Conservation (phyloP, 1,140 invertebrate species). For the Gyrodactylus salaris region DNA sequence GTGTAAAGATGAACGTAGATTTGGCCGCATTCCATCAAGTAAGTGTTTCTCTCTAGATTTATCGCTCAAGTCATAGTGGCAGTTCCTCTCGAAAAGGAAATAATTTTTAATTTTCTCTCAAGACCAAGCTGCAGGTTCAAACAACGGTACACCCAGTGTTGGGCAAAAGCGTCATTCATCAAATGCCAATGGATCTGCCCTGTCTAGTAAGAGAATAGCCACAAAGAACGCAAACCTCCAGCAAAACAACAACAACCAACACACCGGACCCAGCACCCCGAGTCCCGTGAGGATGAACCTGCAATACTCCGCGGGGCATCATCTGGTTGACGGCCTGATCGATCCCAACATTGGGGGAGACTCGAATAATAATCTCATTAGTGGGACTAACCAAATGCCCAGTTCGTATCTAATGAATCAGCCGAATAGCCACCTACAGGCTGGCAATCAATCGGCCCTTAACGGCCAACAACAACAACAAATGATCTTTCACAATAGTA, state of each 20-base stretch:
- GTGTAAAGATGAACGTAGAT: neutral
- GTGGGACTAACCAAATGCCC: too few species aligned
- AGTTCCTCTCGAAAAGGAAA: too few species aligned
- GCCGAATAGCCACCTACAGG: too few species aligned
- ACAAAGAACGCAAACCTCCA: neutral
- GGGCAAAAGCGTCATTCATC: neutral
- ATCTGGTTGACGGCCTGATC: neutral
- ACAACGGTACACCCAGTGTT: neutral
- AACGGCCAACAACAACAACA: neutral
- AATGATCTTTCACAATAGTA: neutral
- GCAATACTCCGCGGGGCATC: neutral
- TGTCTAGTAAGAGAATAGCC: neutral
- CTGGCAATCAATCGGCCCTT: too few species aligned
- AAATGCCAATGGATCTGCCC: neutral
- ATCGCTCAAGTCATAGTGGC: too few species aligned
- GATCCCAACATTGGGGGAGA: neutral
- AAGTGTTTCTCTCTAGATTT: too few species aligned
- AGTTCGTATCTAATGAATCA: neutral
- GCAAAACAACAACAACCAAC: neutral
- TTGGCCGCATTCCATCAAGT: neutral
- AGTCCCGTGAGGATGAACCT: neutral
- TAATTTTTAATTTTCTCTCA: too few species aligned
- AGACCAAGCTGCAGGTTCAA: too few species aligned
- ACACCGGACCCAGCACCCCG: neutral
- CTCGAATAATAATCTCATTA: neutral